Conservation (phyloP, 2,888 invertebrate genomes). For the Dione vanillae region DNA sequence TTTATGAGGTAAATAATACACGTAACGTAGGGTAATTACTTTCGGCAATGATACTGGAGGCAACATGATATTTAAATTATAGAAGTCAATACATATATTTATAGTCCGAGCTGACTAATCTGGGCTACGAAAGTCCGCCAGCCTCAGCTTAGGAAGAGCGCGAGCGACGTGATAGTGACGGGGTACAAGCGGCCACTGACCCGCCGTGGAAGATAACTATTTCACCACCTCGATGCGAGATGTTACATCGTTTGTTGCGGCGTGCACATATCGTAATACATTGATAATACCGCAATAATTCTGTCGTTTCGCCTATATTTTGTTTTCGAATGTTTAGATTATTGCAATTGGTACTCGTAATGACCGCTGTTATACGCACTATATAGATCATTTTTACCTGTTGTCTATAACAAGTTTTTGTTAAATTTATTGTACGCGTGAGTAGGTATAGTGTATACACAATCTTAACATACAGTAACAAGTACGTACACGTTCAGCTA, state of each 20-base stretch:
- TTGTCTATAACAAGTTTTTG: too few relatives aligned
- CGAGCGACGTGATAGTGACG: slow-evolving; percentile 18
- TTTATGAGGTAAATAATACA: too few relatives aligned
- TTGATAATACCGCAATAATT: background rate
- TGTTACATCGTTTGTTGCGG: slow-evolving; percentile 12
- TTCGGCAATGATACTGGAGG: background rate
- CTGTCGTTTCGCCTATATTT: background rate
- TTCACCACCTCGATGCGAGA: slow-evolving; percentile 23
- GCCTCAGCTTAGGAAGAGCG: slow-evolving; percentile 24
- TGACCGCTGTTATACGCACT: too few relatives aligned
- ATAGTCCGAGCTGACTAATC: background rate
- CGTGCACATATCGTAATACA: background rate
- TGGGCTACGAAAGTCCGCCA: slow-evolving; percentile 32
- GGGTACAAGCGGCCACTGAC: slow-evolving; percentile 22
- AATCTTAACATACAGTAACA: background rate
- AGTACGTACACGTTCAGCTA: background rate
- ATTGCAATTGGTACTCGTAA: background rate
- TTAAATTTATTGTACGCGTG: too few relatives aligned
- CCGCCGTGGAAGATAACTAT: slow-evolving; percentile 19
- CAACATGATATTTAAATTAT: background rate
- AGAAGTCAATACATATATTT: background rate
- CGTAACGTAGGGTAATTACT: too few relatives aligned
- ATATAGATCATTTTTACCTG: too few relatives aligned
- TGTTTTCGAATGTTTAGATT: background rate
- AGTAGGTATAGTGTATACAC: too few relatives aligned